Conservation (phyloP, 2,113 vertebrate species). For the Hemiprocne comata region DNA sequence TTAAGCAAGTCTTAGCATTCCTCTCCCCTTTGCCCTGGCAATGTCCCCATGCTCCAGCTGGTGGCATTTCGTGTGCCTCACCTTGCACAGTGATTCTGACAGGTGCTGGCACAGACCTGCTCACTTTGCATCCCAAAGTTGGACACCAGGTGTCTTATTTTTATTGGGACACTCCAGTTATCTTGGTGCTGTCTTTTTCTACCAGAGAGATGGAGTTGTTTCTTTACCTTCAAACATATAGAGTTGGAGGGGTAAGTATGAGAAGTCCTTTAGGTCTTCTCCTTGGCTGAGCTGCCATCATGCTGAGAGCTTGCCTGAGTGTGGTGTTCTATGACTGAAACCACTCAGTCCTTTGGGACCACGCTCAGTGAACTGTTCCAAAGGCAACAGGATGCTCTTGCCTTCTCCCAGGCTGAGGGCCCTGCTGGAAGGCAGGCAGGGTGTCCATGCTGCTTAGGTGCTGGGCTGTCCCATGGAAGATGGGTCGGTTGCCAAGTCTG, state of each 20-base stretch:
- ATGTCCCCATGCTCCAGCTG: not conserved
- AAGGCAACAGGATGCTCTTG: not conserved
- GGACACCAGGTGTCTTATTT: not conserved
- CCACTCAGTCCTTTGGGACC: not conserved
- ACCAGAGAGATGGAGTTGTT: not conserved
- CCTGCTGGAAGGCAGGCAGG: not conserved
- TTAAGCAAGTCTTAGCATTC: not conserved
- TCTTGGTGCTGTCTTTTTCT: constrained; percentile 4
- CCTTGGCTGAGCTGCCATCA: not conserved
- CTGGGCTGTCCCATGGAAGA: not conserved
- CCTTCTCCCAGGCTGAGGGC: not conserved
- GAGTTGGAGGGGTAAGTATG: not conserved
- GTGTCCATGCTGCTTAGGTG: rapidly evolving
- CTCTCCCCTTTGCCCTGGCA: not conserved
- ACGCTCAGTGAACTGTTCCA: not conserved
- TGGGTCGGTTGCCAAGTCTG: not conserved
- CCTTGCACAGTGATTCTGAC: not conserved
- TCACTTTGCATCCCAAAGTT: not conserved
- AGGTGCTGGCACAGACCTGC: not conserved
- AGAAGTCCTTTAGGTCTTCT: not conserved
- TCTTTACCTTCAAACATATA: not conserved
- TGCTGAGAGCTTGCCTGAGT: rapidly evolving
- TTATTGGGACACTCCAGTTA: not conserved
- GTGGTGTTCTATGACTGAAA: rapidly evolving
- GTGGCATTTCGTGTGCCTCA: rapidly evolving